Conservation (phyloP, 1,140 invertebrate genomes). For the Phthorimaea operculella region DNA sequence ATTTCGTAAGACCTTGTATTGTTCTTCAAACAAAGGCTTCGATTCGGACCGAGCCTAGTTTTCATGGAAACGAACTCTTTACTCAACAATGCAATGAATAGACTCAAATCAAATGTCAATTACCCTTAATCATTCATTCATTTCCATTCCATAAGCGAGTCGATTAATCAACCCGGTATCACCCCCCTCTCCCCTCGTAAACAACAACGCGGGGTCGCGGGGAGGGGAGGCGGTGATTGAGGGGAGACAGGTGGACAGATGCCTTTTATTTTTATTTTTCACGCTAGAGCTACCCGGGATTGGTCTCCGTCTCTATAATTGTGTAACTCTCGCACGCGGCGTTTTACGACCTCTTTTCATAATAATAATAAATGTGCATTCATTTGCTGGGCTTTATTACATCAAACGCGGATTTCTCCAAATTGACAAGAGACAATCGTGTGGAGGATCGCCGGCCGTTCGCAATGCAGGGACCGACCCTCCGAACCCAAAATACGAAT, state of each 20-base stretch:
- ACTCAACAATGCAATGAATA: not conserved
- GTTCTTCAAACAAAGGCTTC: too few species aligned
- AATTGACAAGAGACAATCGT: not conserved
- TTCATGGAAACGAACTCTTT: not conserved
- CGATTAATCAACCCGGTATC: not conserved
- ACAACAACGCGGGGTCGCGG: not conserved
- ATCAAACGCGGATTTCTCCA: not conserved
- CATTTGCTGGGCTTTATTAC: not conserved
- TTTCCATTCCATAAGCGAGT: not conserved
- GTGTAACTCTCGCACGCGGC: not conserved
- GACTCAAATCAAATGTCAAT: not conserved
- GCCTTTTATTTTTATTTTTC: slow-evolving; percentile 12
- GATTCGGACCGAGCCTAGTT: not conserved
- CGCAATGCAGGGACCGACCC: too few species aligned
- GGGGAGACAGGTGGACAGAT: slow-evolving; percentile 10
- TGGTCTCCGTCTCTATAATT: not conserved
- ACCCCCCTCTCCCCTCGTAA: slow-evolving; percentile 5
- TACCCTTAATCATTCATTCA: slow-evolving; percentile 1
- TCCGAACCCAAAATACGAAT: too few species aligned
- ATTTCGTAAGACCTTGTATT: too few species aligned
- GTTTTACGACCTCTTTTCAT: not conserved
- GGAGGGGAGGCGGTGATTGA: not conserved
- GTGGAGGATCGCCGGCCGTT: not conserved
- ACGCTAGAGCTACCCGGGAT: not conserved
- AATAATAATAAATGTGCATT: slow-evolving; percentile 1